phyloP scores from a whole-genome alignment of 2,888 invertebrate species.

The Drosophila pseudotakahashii region DNA sequence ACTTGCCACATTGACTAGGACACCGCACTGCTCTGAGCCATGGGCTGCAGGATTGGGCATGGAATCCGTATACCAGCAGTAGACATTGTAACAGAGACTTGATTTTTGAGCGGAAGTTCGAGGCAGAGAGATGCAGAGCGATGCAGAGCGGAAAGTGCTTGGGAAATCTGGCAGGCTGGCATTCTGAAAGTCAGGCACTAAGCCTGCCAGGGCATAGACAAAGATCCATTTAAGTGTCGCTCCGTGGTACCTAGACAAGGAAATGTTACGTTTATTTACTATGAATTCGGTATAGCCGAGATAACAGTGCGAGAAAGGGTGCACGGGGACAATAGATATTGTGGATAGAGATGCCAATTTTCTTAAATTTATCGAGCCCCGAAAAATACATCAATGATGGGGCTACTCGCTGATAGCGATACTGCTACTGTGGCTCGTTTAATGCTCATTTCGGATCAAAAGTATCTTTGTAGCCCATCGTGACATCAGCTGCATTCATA shows the following conservation, averaged over 20 bases:
- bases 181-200: conserved; percentile 7
- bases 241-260: conserved; percentile 25
- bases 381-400: conserved; percentile 2
- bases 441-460: conserved; percentile 57
- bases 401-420: neutral
- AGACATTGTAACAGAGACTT: conserved; percentile 65
- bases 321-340: neutral
- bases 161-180: conserved; percentile 9
- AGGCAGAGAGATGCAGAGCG: neutral
- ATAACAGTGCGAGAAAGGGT: neutral
- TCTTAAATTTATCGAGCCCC: conserved; percentile 4
- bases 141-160: conserved; percentile 1
- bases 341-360: neutral
- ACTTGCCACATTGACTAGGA: conserved; percentile 50
- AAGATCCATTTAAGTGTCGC: neutral
- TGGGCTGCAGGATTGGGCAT: neutral
- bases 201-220: neutral
- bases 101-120: conserved; percentile 37
- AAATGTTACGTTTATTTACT: conserved; percentile 39
- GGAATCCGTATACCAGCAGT: conserved; percentile 39
- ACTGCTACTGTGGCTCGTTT: neutral
- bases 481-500: conserved; percentile 63
- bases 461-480: conserved; percentile 49
- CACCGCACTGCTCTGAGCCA: neutral
- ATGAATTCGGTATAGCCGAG: conserved; percentile 13